Base-by-base conservation (phyloP, 35 echinoderm and acorn worm genomes). In the Lytechinus pictus region DNA sequence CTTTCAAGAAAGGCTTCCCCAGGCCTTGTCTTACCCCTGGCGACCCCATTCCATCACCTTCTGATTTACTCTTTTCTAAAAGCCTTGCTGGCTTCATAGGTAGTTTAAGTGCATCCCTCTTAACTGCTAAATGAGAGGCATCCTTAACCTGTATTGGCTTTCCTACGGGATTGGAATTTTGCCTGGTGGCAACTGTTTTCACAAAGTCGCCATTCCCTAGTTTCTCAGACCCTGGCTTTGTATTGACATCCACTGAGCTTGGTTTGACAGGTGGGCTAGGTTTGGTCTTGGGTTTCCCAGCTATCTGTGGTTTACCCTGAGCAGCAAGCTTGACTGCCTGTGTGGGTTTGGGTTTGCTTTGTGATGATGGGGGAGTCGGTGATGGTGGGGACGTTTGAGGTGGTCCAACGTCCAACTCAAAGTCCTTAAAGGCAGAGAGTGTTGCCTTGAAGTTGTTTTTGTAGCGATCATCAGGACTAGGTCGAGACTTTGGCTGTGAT, bases 361-460 rank as follows among this genome's bases (percentile, higher is more conserved):
- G 91, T 27, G 91, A 19, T 7, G 27, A 33, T 89, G 88, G 4
- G 88, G 88, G 52, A 54, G 88, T 52, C 52, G 88, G 10, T 24
- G 88, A 90, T 52, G 88, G 14, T 90, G 88, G 11, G 9, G 92
- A 6, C 27, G 92, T 28, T 53, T 33, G 92, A 9, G 28, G 4
- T 12, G 54, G 54, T 28, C 29, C 92, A 54, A 33, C 52, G 10
- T 93, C 92, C 5, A 57, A 54, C 92, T 93, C 92, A 93, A 93
- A 19, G n/a, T 93, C 92, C 92, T 93, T 57, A 57, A 93, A 93
- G 5, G 92, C 92, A 27, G 53, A 54, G 5, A 93, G 54, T 12
- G 92, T 93, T 33, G 92, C 52, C 92, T 93, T 33, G 92, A 93
- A 93, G 54, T 57, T 93, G 92, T 57, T 93, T 27, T 93, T 33